Conservation (phyloP, 2,113 vertebrate species). For the Theristicus caerulescens region DNA sequence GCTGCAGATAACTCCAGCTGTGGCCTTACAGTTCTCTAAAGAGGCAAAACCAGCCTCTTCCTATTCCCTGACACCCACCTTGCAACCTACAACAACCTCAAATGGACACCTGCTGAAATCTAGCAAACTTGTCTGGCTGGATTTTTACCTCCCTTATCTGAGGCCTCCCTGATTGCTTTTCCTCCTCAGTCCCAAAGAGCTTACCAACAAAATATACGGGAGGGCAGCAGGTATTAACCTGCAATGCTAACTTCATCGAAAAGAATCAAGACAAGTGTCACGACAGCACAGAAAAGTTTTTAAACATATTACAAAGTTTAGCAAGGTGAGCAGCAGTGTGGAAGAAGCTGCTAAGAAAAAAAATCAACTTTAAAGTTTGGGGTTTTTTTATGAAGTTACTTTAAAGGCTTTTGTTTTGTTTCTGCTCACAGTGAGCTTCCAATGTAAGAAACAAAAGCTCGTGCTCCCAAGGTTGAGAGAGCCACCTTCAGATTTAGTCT, state of each 20-base stretch:
- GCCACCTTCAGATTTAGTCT: background rate
- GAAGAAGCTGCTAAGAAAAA: background rate
- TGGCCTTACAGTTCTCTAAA: background rate
- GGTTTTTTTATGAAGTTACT: background rate
- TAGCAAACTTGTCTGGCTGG: background rate
- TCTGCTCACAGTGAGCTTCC: background rate
- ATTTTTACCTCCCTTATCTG: conserved; percentile 9
- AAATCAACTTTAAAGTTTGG: background rate
- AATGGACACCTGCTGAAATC: background rate
- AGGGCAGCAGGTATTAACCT: conserved; percentile 34
- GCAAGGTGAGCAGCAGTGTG: background rate
- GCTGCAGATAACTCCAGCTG: background rate
- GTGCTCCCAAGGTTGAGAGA: background rate
- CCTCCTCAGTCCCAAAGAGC: background rate
- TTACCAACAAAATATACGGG: background rate
- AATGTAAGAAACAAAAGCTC: background rate
- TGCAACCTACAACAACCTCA: background rate
- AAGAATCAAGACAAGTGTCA: background rate
- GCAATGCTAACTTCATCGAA: background rate
- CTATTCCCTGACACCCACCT: background rate
- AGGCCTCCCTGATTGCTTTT: conserved; percentile 11
- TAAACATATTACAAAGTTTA: background rate
- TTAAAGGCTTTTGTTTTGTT: background rate
- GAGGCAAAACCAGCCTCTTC: background rate
- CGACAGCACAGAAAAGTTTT: background rate